phyloP scores from a whole-genome alignment of 2,113 vertebrate genomes.

The Merops nubicus region DNA sequence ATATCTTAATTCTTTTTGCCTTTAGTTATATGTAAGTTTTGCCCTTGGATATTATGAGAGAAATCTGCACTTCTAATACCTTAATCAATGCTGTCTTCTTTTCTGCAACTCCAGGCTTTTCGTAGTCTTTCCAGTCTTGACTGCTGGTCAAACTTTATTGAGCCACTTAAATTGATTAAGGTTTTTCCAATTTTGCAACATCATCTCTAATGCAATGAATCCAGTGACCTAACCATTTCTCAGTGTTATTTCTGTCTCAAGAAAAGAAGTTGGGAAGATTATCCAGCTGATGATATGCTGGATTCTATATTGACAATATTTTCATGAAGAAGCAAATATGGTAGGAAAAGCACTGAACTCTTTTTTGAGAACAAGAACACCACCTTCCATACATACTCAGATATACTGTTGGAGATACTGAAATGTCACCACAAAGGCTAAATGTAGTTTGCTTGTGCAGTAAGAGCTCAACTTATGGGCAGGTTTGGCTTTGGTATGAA shows the following conservation, averaged over 20 bases:
- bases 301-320: neutral
- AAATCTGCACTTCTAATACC: neutral
- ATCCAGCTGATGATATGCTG: neutral
- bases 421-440: neutral
- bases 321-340: neutral
- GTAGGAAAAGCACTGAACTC: neutral
- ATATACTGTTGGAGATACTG: neutral
- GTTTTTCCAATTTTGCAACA: neutral
- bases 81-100: constrained; percentile 6
- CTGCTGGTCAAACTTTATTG: constrained; percentile 16
- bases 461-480: neutral
- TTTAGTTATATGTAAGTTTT: neutral
- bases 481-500: neutral
- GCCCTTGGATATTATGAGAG: neutral
- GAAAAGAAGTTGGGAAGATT: neutral
- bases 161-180: constrained; percentile 3
- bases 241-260: neutral
- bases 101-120: constrained; percentile 5
- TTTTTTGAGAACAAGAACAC: neutral
- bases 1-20: neutral
- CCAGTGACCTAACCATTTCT: neutral
- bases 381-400: neutral
- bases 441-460: neutral
- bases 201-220: neutral
- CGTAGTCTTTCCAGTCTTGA: neutral